phyloP scores from a whole-genome alignment of 1,140 invertebrate genomes.

The Spodoptera frugiperda region DNA sequence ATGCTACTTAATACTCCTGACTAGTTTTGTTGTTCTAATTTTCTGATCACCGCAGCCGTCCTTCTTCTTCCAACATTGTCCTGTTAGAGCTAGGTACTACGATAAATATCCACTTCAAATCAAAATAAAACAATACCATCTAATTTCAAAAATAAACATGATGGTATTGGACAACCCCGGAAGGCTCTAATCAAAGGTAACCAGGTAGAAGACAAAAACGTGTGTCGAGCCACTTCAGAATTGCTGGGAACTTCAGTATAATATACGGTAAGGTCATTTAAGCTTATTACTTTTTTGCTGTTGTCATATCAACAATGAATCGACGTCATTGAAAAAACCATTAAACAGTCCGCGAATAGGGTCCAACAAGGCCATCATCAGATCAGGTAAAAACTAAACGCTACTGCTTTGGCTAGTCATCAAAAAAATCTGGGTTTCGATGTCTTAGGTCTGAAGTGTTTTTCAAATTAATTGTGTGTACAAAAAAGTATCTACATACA shows the following conservation, averaged over 20 bases:
- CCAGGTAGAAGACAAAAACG: conserved; percentile 6
- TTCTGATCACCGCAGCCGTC: too few species aligned
- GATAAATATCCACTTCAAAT: too few species aligned
- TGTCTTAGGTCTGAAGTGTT: conserved; percentile 7
- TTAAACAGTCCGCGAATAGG: conserved; percentile 20
- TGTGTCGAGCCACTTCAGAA: neutral
- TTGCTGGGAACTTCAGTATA: conserved; percentile 22
- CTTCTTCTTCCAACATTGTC: too few species aligned
- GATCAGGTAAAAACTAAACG: conserved; percentile 36
- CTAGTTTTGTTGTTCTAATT: too few species aligned
- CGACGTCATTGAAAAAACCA: conserved; percentile 32
- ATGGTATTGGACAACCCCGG: too few species aligned
- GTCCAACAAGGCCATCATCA: conserved; percentile 33
- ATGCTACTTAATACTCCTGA: too few species aligned
- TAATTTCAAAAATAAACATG: too few species aligned
- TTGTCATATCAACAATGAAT: conserved; percentile 35
- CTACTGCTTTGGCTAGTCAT: conserved; percentile 20
- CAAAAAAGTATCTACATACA: neutral
- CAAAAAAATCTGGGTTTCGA: conserved; percentile 8
- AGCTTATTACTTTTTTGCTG: conserved; percentile 42
- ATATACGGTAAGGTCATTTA: conserved; percentile 37
- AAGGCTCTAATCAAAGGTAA: neutral
- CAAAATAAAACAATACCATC: too few species aligned
- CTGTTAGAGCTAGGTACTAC: too few species aligned
- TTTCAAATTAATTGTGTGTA: neutral